A percentile compares a stretch with the other conserved stretches of the same genome.
phyloP scores from a whole-genome alignment of 2,113 vertebrate species.

The Pterocles gutturalis region DNA sequence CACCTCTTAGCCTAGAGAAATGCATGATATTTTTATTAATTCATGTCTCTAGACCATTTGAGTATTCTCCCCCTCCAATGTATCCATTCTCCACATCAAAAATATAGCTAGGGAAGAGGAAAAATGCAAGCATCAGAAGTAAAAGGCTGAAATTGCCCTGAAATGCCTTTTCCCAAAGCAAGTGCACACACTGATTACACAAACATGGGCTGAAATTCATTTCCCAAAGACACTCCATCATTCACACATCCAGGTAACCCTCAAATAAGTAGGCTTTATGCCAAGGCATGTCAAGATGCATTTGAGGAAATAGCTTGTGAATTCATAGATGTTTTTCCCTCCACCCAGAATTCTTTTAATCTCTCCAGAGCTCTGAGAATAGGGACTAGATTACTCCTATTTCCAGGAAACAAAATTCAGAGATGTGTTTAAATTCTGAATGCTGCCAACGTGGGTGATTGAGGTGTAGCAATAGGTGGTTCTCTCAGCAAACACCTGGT shows the following conservation, averaged over 20 bases:
- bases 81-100: background rate
- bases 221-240: background rate
- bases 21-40: background rate
- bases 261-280: background rate
- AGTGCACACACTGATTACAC: background rate
- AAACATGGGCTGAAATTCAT: background rate
- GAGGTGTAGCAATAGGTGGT: background rate
- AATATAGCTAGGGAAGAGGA: background rate
- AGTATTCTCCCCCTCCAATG: fast-evolving
- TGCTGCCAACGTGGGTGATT: background rate
- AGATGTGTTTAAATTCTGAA: background rate
- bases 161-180: background rate
- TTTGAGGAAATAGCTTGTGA: background rate
- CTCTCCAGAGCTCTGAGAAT: background rate
- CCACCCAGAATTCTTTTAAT: background rate
- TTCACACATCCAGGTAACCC: background rate
- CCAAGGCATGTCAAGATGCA: background rate
- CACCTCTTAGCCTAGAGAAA: background rate
- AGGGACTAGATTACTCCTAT: background rate
- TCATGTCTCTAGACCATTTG: background rate
- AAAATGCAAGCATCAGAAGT: background rate
- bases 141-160: background rate
- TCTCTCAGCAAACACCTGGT: background rate
- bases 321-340: background rate
- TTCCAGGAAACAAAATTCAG: background rate